phyloP scores from a whole-genome alignment of 2,797 vertebrate species.

The Amblyraja radiata region DNA sequence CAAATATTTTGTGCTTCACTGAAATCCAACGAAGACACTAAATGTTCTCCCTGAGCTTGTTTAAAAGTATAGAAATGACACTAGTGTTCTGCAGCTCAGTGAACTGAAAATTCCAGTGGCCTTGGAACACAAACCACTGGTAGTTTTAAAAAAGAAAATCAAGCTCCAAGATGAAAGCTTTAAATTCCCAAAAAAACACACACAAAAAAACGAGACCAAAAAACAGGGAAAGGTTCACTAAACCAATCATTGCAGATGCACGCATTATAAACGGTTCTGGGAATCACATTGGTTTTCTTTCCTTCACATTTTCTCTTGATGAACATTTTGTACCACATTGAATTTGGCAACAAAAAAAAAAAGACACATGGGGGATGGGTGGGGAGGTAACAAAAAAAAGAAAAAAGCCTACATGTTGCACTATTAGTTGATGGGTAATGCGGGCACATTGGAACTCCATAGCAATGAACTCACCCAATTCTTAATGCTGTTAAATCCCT shows the following conservation, averaged over 20 bases:
- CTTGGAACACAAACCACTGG: neutral
- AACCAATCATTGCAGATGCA: neutral
- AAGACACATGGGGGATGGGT: neutral
- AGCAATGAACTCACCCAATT: constrained; percentile 41
- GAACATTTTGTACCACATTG: constrained; percentile 46
- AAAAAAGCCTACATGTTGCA: constrained; percentile 11
- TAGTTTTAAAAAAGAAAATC: neutral
- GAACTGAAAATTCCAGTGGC: constrained; percentile 1
- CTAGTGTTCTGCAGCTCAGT: constrained; percentile 31
- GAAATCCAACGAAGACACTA: neutral
- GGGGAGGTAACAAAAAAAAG: neutral
- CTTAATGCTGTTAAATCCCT: constrained; percentile 64
- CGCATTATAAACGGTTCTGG: neutral
- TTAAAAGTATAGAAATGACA: neutral
- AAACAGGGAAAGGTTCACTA: neutral
- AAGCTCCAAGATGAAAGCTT: neutral
- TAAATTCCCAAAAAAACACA: neutral
- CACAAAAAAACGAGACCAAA: neutral
- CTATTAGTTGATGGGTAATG: neutral
- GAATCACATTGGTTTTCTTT: constrained; percentile 27
- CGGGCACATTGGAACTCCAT: constrained; percentile 20
- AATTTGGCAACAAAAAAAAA: constrained; percentile 42
- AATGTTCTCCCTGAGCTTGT: constrained; percentile 13
- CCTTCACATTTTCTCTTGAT: constrained; percentile 32
- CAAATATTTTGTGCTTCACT: neutral